Conservation (phyloP, 2,797 vertebrate species). For the Poeciliopsis gracilis region DNA sequence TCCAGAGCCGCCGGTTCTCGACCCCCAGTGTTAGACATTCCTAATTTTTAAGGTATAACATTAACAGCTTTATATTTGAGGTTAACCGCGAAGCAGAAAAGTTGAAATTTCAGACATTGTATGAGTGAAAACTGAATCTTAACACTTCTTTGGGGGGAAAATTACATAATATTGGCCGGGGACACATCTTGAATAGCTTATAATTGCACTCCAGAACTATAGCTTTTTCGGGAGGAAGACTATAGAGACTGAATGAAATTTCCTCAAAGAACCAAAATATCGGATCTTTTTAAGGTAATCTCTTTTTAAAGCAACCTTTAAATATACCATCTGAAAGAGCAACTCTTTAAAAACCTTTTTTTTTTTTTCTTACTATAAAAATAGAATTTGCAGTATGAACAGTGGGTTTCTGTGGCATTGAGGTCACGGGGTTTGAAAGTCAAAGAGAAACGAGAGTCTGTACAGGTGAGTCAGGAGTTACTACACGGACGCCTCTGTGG, state of each 20-base stretch:
- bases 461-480: conserved; percentile 1
- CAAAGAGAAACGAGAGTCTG: background rate
- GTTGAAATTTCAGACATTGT: background rate
- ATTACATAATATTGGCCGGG: background rate
- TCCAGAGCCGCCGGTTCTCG: no score
- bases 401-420: background rate
- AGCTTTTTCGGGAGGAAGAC: background rate
- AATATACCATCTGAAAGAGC: conserved; percentile 28
- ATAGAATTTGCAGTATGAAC: conserved; percentile 10
- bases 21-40: background rate
- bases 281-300: background rate
- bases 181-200: background rate
- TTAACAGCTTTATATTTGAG: background rate
- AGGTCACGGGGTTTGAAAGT: background rate
- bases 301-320: conserved; percentile 35
- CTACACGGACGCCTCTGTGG: conserved; percentile 43
- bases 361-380: conserved; percentile 33
- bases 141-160: background rate
- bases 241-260: background rate
- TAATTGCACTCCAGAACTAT: background rate
- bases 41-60: background rate
- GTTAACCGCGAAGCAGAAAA: background rate
- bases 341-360: background rate
- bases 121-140: background rate
- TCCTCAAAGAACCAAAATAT: background rate